These are phyloP conservation scores for Varanus komodoensis DNA, from an alignment of 2,113 vertebrate genomes.

Conservation along the genomic window DNA sequence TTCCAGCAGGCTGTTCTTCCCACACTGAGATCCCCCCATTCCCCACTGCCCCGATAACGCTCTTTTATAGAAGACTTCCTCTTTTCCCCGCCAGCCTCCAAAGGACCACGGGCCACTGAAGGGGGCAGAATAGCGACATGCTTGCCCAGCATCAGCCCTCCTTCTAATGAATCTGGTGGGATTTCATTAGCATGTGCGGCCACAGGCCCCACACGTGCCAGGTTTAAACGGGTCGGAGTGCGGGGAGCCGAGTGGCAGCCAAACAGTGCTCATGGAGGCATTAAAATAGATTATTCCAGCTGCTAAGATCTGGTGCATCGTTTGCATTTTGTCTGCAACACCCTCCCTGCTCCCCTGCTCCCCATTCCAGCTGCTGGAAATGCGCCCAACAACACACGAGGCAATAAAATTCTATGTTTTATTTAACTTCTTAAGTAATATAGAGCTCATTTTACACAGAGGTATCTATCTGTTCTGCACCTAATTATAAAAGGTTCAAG, in stretches of 20 bases:
- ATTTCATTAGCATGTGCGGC: conserved; percentile 9
- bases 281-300: conserved; percentile 44
- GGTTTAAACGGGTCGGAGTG: not conserved
- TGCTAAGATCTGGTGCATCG: not conserved
- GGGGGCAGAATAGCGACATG: accelerated
- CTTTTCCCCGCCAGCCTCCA: not conserved
- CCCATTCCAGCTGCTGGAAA: conserved; percentile 7
- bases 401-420: not conserved
- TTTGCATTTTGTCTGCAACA: not conserved
- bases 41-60: not conserved
- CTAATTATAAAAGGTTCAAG: not conserved
- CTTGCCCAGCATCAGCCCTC: not conserved
- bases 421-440: conserved; percentile 9
- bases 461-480: not conserved
- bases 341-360: not conserved
- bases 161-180: not conserved
- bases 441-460: conserved; percentile 2
- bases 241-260: not conserved
- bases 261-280: conserved; percentile 24
- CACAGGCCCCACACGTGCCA: not conserved
- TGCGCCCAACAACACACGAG: not conserved
- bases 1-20: not conserved
- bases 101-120: accelerated
- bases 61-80: no score
- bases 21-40: accelerated